Percentiles rank a stretch among this genome's conserved stretches.
phyloP scores from a whole-genome alignment of 35 echinoderm and acorn worm genomes.

The Amphiura filiformis region DNA sequence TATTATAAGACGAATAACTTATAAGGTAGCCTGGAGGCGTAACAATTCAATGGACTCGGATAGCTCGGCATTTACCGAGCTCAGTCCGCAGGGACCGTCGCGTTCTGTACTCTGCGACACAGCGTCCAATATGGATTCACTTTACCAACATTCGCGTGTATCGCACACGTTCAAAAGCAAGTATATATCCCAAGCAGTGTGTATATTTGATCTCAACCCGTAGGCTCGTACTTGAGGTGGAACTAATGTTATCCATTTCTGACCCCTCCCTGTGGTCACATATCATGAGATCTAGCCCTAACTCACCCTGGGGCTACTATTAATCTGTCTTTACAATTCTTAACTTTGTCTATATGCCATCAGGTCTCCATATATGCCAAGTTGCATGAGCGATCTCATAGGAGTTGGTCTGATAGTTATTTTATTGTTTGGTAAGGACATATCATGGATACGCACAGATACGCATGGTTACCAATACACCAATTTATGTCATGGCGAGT shows the following conservation, averaged over 20 bases:
- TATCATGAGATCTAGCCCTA: not conserved
- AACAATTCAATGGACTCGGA: not conserved
- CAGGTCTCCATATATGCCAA: not conserved
- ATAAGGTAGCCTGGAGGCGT: not conserved
- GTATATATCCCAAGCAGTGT: not conserved
- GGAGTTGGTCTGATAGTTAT: not conserved
- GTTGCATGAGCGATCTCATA: not conserved
- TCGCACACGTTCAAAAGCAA: not conserved
- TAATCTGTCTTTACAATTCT: not conserved
- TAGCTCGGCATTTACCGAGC: not conserved
- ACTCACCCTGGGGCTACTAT: not conserved
- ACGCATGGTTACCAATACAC: not conserved
- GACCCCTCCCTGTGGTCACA: slow-evolving; percentile 1
- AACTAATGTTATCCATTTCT: slow-evolving; percentile 15
- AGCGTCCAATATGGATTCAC: not conserved
- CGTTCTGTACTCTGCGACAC: not conserved
- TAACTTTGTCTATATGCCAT: not conserved
- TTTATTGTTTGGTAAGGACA: not conserved
- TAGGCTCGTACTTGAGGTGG: not conserved
- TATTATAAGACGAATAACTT: slow-evolving; percentile 3
- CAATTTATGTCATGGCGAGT: not conserved
- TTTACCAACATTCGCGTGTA: not conserved
- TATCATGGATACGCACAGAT: not conserved
- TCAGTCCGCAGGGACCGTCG: not conserved
- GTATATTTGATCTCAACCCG: not conserved